Evolutionary conservation across 2,797 vertebrate genomes (phyloP).

Genomic region (Scyliorhinus canicula): DNA sequence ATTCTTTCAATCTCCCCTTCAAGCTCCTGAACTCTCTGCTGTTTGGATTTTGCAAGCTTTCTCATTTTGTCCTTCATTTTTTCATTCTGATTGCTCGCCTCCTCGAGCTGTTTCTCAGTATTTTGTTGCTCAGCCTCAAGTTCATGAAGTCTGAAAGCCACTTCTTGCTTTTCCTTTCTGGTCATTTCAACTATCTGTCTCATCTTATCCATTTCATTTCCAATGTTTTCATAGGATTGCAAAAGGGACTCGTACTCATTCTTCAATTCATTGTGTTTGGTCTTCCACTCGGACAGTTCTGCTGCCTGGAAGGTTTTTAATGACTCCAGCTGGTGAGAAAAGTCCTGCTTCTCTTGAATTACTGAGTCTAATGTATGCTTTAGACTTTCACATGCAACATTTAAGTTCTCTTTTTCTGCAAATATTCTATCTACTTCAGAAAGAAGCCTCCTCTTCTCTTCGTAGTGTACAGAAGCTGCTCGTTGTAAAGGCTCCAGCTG

Average conservation of each 20-base stretch:
- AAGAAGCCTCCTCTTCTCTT: slow-evolving; percentile 56
- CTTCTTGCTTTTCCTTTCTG: slow-evolving; percentile 72
- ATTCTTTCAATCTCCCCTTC: slow-evolving; percentile 60
- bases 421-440: slow-evolving; percentile 56
- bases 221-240: slow-evolving; percentile 77
- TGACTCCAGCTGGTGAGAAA: slow-evolving; percentile 77
- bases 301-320: slow-evolving; percentile 78
- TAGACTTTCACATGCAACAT: slow-evolving; percentile 75
- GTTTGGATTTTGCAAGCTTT: slow-evolving; percentile 56
- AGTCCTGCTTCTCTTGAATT: slow-evolving; percentile 79
- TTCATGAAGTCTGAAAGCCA: slow-evolving; percentile 57
- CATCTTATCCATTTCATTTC: slow-evolving; percentile 80
- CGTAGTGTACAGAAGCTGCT: slow-evolving; percentile 34
- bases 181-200: slow-evolving; percentile 66
- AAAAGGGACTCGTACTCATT: slow-evolving; percentile 80
- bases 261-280: slow-evolving; percentile 72
- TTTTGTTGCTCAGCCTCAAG: slow-evolving; percentile 56
- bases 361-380: slow-evolving; percentile 79
- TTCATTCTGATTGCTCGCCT: slow-evolving; percentile 59
- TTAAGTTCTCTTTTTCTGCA: slow-evolving; percentile 71
- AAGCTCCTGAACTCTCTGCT: slow-evolving; percentile 56
- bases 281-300: slow-evolving; percentile 77
- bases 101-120: slow-evolving; percentile 53
- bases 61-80: slow-evolving; percentile 59
- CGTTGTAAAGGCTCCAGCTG: slow-evolving; percentile 54